Evolutionary conservation across 2,888 invertebrate species (phyloP).

Genomic region (Pollenia griseotomentosa): DNA sequence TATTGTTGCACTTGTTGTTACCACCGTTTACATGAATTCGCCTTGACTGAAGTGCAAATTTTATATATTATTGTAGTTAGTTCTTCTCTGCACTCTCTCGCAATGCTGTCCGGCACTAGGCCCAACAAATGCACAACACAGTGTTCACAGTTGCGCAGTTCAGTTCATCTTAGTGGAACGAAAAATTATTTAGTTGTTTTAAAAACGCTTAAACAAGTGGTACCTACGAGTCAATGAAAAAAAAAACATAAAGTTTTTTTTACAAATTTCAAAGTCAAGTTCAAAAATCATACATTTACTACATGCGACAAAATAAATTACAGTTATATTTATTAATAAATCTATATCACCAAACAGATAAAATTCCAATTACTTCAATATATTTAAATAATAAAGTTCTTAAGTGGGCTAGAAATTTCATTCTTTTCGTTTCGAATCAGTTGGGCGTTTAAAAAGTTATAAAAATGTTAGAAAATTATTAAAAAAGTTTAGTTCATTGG

Average conservation of each 20-base stretch:
- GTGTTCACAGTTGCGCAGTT: slow-evolving; percentile 56
- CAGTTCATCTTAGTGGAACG: slow-evolving; percentile 59
- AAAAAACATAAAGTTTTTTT: slow-evolving; percentile 20
- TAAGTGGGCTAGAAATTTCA: slow-evolving; percentile 58
- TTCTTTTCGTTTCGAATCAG: slow-evolving; percentile 11
- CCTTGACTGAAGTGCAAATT: not conserved
- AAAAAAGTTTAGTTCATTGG: slow-evolving; percentile 48
- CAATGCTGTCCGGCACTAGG: not conserved
- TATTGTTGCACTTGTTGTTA: no score
- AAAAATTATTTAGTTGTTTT: slow-evolving; percentile 60
- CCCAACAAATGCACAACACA: slow-evolving; percentile 22
- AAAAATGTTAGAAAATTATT: slow-evolving; percentile 45
- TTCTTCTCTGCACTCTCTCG: slow-evolving; percentile 26
- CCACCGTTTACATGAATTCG: no score
- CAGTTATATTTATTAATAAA: slow-evolving; percentile 28
- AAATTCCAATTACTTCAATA: slow-evolving; percentile 6
- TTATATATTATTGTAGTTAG: not conserved
- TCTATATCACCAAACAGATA: not conserved
- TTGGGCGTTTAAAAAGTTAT: slow-evolving; percentile 58
- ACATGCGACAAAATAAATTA: slow-evolving; percentile 40
- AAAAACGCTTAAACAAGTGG: slow-evolving; percentile 65
- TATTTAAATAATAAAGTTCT: slow-evolving; percentile 39
- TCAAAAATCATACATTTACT: slow-evolving; percentile 32
- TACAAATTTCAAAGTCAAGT: slow-evolving; percentile 69
- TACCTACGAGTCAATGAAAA: slow-evolving; percentile 42